Evolutionary conservation across 1,140 invertebrate genomes (phyloP).

Genomic region (Nephila pilipes): DNA sequence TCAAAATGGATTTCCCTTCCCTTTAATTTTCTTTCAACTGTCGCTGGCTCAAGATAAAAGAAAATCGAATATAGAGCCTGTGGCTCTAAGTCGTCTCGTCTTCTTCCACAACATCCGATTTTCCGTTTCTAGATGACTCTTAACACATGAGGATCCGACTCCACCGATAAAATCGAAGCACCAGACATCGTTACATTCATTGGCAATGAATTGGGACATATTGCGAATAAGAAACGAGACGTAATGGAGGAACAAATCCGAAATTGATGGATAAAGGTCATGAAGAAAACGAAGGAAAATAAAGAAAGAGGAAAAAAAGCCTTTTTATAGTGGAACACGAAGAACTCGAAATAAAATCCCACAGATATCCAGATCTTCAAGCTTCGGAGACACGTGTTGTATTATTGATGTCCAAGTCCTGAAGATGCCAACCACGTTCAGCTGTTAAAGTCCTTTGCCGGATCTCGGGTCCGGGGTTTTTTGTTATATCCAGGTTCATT

Average conservation of each 20-base stretch:
- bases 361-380: constrained; percentile 70
- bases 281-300: constrained; percentile 67
- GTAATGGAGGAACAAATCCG: constrained; percentile 71
- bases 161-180: constrained; percentile 24
- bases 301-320: constrained; percentile 36
- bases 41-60: constrained; percentile 26
- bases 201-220: constrained; percentile 67
- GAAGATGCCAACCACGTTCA: constrained; percentile 59
- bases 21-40: constrained; percentile 32
- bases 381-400: constrained; percentile 67
- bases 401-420: constrained; percentile 65
- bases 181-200: constrained; percentile 56
- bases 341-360: constrained; percentile 66
- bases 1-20: constrained; percentile 26
- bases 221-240: constrained; percentile 70
- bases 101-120: constrained; percentile 50
- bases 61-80: constrained; percentile 38
- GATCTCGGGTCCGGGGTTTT: constrained; percentile 51
- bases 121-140: constrained; percentile 49
- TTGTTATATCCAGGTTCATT: constrained; percentile 66
- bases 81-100: constrained; percentile 38
- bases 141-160: constrained; percentile 8
- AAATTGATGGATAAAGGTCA: constrained; percentile 75
- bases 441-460: constrained; percentile 71
- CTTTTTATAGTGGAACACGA: constrained; percentile 56